phyloP scores from a whole-genome alignment of 2,797 vertebrate genomes.

The Coregonus suidteri region DNA sequence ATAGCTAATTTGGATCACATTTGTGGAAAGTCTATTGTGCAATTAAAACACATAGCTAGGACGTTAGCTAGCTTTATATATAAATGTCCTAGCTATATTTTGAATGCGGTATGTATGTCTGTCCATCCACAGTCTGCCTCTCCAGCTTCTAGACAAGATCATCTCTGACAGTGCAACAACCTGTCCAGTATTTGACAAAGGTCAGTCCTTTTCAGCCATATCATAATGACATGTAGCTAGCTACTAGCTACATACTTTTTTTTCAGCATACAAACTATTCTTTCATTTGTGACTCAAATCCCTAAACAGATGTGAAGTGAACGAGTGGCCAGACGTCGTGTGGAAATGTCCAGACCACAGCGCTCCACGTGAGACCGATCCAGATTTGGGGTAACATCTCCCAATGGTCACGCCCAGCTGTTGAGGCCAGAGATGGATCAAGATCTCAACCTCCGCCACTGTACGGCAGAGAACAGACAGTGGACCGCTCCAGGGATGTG shows the following conservation, averaged over 20 bases:
- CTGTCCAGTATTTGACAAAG: background rate
- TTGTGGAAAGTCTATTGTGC: background rate
- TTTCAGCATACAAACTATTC: background rate
- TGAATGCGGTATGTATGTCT: background rate
- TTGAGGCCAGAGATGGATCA: conserved; percentile 7
- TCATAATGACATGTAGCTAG: too few relatives aligned
- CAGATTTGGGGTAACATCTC: background rate
- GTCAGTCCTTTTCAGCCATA: too few relatives aligned
- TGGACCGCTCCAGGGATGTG: conserved; percentile 21
- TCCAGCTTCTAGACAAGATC: background rate
- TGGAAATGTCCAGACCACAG: background rate
- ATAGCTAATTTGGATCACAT: background rate
- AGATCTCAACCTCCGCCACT: conserved; percentile 42
- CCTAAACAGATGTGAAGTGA: background rate
- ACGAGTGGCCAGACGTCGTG: background rate
- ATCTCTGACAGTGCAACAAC: background rate
- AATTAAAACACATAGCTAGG: background rate
- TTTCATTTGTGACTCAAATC: background rate
- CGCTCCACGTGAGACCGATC: background rate
- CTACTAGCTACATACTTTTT: background rate
- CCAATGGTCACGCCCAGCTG: too few relatives aligned
- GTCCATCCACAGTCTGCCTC: background rate
- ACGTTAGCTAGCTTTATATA: background rate
- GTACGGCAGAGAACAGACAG: conserved; percentile 9
- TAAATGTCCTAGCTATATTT: background rate